These are phyloP conservation scores for Harlomillsia oculata DNA, from an alignment of 1,140 invertebrate genomes.

Conservation along the genomic window DNA sequence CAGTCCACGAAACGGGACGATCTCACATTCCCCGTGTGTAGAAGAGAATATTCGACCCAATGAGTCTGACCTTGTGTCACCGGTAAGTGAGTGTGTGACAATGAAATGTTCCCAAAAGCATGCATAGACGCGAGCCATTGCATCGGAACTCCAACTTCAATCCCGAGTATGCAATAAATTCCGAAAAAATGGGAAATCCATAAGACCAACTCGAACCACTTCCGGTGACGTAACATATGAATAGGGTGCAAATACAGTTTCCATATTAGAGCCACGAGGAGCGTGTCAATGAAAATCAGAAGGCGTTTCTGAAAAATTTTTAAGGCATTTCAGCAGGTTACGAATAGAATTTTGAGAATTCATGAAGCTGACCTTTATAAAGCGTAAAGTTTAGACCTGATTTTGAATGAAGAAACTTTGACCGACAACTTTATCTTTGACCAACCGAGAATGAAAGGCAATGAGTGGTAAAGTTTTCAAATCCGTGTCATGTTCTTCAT, in stretches of 20 bases:
- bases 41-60: constrained; percentile 24
- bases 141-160: constrained; percentile 11
- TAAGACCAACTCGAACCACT: constrained; percentile 20
- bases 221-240: constrained; percentile 10
- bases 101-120: constrained; percentile 26
- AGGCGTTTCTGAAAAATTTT: constrained; percentile 9
- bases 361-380: neutral
- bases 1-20: constrained; percentile 4
- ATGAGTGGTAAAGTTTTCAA: constrained; percentile 28
- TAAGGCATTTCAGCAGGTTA: neutral
- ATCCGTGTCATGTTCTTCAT: constrained; percentile 25
- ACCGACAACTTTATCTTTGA: constrained; percentile 25
- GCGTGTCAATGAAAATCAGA: constrained; percentile 26
- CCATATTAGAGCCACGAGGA: constrained; percentile 29
- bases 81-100: constrained; percentile 22
- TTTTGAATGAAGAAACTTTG: constrained; percentile 30
- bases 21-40: constrained; percentile 12
- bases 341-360: neutral
- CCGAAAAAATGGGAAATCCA: constrained; percentile 23
- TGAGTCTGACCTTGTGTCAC: constrained; percentile 12
- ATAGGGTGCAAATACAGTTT: constrained; percentile 30
- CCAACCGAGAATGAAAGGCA: constrained; percentile 28
- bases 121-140: constrained; percentile 27
- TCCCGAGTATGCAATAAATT: constrained; percentile 23
- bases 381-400: constrained; percentile 11